These are phyloP conservation scores for Pocillopora damicornis DNA, from an alignment of 64 coral and sea anemone species.

Conservation along the genomic window DNA sequence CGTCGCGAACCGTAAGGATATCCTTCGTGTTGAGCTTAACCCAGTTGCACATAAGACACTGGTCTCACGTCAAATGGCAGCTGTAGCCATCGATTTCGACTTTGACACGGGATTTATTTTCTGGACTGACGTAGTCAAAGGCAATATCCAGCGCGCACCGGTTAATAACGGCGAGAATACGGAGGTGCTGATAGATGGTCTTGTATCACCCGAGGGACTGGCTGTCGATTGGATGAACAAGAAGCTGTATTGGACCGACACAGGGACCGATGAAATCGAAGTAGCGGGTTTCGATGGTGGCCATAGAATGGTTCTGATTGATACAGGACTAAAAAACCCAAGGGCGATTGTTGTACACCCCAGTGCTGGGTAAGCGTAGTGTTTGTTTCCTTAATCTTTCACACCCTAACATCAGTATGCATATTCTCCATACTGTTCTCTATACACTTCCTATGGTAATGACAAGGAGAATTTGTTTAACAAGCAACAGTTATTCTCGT, in stretches of 20 bases:
- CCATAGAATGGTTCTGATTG: slow-evolving; percentile 29
- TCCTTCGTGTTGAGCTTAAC: neutral
- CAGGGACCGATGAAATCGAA: slow-evolving; percentile 27
- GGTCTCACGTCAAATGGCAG: slow-evolving; percentile 4
- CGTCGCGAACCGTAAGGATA: neutral
- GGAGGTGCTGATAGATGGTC: neutral
- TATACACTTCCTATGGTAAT: too few relatives aligned
- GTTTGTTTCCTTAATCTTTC: neutral
- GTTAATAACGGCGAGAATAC: neutral
- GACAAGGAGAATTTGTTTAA: too few relatives aligned
- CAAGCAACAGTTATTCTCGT: too few relatives aligned
- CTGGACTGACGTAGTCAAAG: slow-evolving; percentile 43
- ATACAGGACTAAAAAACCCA: slow-evolving; percentile 29
- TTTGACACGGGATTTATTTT: slow-evolving; percentile 23
- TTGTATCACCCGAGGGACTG: slow-evolving; percentile 32
- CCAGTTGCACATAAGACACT: neutral
- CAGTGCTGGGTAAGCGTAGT: slow-evolving; percentile 19
- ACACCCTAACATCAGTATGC: too few relatives aligned
- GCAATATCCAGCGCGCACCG: slow-evolving; percentile 24
- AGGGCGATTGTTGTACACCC: slow-evolving; percentile 55
- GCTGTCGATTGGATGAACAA: slow-evolving; percentile 49
- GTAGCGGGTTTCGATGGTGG: slow-evolving; percentile 44
- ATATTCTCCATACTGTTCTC: too few relatives aligned
- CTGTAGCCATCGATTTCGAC: slow-evolving; percentile 42
- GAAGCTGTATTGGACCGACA: slow-evolving; percentile 53